Base-by-base conservation (phyloP, 2,113 vertebrate genomes). In the Cricetomys ansorgei region DNA sequence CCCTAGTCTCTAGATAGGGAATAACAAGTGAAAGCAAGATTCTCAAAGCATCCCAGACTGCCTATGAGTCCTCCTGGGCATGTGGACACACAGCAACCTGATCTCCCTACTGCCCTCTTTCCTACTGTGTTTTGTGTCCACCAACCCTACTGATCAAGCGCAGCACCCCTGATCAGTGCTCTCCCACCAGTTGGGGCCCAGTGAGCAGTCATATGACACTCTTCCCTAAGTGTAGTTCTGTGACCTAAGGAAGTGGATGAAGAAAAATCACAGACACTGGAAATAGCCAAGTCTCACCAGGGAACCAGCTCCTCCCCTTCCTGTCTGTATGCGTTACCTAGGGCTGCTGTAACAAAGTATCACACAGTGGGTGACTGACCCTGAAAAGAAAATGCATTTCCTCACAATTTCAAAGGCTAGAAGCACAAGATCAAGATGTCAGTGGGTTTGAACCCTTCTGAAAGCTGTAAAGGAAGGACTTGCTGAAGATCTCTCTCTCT, bases 321-420 rank as follows among this genome's bases (percentile, higher is more conserved):
- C 67, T 89, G 25, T 75, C 29, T 45, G 4, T 59, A 16, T 59
- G 25, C 50, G 40, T 90, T 94, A 92, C 73, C 62, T 45, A 84
- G 37, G 9, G 2, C 59, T 72, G 27, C 27, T 50, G 3, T 84
- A 62, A 70, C 5, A 40, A 50, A 70, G 21, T 0, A 37, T n/a
- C 65, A 48, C 57, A 34, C 13, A 25, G 23, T 50, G n/a, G 29
- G 76, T 55, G 9, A 34, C 27, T 70, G 2, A 13, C 55, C 43
- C 55, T 65, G 53, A 31, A 62, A 40, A n/a, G n/a, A 84, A 69
- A 43, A 55, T 23, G 5, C 4, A 19, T 31, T 10, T 1, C 34
- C 37, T 34, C 59, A 4, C 37, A 45, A 72, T 53, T 29, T 57
- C 23, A 9, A 48, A 53, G 45, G n/a, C 45, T 19, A 25, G 59